phyloP scores from a whole-genome alignment of 2,113 vertebrate species.

The Nothobranchius furzeri region DNA sequence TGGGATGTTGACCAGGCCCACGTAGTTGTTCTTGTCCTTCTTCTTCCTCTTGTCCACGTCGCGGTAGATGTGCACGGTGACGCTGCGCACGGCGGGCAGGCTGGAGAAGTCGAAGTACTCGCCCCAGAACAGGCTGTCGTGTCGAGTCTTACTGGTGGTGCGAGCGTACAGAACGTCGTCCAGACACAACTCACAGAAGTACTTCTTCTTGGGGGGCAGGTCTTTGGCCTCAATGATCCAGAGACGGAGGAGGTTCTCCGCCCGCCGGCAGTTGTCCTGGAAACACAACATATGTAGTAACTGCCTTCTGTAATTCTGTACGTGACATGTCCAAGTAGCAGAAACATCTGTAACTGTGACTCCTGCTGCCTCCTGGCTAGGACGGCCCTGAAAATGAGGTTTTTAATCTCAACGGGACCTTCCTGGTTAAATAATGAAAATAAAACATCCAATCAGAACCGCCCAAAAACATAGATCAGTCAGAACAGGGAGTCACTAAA shows the following conservation, averaged over 20 bases:
- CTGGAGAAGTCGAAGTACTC: slow-evolving; percentile 93
- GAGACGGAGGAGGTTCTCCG: slow-evolving; percentile 90
- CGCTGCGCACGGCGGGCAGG: slow-evolving; percentile 84
- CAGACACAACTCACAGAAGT: slow-evolving; percentile 98
- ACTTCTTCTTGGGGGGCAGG: slow-evolving; percentile 93
- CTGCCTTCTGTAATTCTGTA: too few relatives aligned
- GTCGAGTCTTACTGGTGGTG: slow-evolving; percentile 94
- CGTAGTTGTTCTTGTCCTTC: slow-evolving; percentile 97
- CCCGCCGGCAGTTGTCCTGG: slow-evolving; percentile 92
- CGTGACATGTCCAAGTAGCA: too few relatives aligned
- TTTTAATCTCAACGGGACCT: too few relatives aligned
- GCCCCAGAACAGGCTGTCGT: slow-evolving; percentile 96
- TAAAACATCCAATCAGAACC: background rate
- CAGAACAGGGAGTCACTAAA: too few relatives aligned
- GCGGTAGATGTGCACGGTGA: slow-evolving; percentile 97
- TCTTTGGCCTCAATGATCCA: slow-evolving; percentile 99
- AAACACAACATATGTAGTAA: background rate
- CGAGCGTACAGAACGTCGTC: slow-evolving; percentile 94
- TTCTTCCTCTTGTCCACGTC: slow-evolving; percentile 95
- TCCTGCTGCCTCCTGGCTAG: too few relatives aligned
- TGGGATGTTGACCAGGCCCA: slow-evolving; percentile 95
- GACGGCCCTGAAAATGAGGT: too few relatives aligned
- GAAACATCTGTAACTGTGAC: too few relatives aligned
- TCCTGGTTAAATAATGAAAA: too few relatives aligned
- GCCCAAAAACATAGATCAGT: background rate